Base-by-base conservation (phyloP, 2,113 vertebrate species). In the Chaetops frenatus region DNA sequence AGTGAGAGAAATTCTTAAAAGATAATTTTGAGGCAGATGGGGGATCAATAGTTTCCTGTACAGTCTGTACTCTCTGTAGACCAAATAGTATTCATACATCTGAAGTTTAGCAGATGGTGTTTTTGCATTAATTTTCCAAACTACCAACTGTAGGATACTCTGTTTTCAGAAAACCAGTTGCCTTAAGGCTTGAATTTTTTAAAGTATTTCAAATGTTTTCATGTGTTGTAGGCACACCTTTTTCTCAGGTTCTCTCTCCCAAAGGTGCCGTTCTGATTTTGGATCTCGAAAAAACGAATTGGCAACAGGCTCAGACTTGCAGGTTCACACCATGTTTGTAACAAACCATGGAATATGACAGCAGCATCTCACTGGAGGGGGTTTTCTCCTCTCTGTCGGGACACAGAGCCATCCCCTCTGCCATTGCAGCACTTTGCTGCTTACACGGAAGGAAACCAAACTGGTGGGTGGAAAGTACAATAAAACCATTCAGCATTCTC, bases 41-140 rank as follows among this genome's bases (percentile, higher is more conserved):
- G 85, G 88, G 96, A 97, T 96, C 95, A 92, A 93, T 86, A 89
- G 92, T 86, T 94, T 92, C 89, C 73, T 93, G 81, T 85, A 90
- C 72, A 87, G 93, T 78, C 95, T 94, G 86, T 95, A 94, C 92
- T 97, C 97, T 97, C 97, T 40, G 61, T 81, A 97, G 97, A 98
- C 96, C 92, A 92, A 92, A 91, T 95, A 85, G 42, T 94, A 94
- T 97, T 97, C 76, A 47, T 91, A 95, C 96, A 97, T 94, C 93
- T 95, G 95, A 97, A 97, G 95, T 96, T 97, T 97, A 98, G 96
- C 97, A 98, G 98, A 98, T 98, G 97, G 97, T 98, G 97, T 97
- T 98, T 98, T 94, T 97, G 95, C 96, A 98, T 98, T 98, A 95
- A 98, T 98, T 97, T 97, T 97, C 96, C 93, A 97, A 97, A 98